Conservation (phyloP, 2,113 vertebrate genomes). For the Xenopus borealis region DNA sequence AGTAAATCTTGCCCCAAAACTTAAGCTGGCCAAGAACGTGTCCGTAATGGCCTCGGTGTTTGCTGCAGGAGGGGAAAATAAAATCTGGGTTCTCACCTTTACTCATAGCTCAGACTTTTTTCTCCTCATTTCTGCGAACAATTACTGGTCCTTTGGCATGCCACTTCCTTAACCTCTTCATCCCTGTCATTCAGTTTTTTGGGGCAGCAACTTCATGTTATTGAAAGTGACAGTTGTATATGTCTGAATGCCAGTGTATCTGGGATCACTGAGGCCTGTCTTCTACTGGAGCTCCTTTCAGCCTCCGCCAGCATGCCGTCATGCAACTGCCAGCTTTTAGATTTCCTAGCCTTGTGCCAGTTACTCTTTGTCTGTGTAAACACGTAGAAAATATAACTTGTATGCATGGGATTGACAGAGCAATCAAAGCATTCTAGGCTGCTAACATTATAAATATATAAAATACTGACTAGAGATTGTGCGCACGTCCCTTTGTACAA, state of each 20-base stretch:
- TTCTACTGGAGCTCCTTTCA: neutral
- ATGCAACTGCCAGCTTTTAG: too few species aligned
- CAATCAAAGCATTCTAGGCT: too few species aligned
- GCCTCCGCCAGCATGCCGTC: neutral
- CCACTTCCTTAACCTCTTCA: slow-evolving; percentile 25
- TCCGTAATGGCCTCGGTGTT: slow-evolving; percentile 36
- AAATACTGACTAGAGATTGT: too few species aligned
- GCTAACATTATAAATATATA: too few species aligned
- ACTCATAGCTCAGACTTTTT: slow-evolving; percentile 15
- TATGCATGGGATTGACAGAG: too few species aligned
- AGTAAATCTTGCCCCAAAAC: too few species aligned
- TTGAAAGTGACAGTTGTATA: slow-evolving; percentile 3
- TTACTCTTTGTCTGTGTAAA: too few species aligned
- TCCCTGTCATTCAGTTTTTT: slow-evolving; percentile 7
- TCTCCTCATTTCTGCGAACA: slow-evolving; percentile 47
- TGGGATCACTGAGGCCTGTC: neutral
- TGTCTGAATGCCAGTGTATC: neutral
- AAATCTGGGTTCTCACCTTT: slow-evolving; percentile 15
- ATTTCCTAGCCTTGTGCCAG: neutral
- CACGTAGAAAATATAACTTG: too few species aligned
- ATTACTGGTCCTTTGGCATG: slow-evolving; percentile 47
- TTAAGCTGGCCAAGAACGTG: too few species aligned
- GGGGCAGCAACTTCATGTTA: neutral
- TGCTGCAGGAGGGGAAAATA: neutral
- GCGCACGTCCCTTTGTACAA: too few species aligned